Percentiles rank a stretch among this genome's conserved stretches.
Evolutionary conservation across 2,888 invertebrate species (phyloP).

Genomic region (Lepidocyrtoides sp.): DNA sequence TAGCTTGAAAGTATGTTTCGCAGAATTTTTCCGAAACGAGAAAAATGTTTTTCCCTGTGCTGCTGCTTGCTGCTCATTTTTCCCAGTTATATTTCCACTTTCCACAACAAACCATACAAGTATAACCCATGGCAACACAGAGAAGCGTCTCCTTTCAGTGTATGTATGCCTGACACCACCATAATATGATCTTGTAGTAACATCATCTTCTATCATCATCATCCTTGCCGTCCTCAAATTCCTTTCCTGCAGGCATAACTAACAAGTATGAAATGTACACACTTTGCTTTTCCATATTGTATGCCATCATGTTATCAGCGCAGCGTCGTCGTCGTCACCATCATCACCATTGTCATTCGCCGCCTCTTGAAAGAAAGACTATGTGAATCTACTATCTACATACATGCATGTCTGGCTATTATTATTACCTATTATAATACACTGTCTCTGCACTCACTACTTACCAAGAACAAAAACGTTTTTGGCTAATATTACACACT

Average conservation of each 20-base stretch:
- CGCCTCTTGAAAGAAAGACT: background rate
- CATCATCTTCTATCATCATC: slow-evolving; percentile 15
- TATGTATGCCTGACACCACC: background rate
- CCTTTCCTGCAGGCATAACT: slow-evolving; percentile 56
- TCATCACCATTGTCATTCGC: background rate
- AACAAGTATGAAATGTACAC: slow-evolving; percentile 41
- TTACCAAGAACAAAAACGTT: slow-evolving; percentile 8
- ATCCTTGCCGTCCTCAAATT: slow-evolving; percentile 15
- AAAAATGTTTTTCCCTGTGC: background rate
- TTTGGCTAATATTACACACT: slow-evolving; percentile 18
- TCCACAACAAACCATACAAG: background rate
- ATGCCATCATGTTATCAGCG: background rate
- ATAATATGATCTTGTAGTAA: slow-evolving; percentile 36
- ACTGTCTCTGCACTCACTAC: background rate
- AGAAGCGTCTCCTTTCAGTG: background rate
- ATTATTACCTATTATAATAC: slow-evolving; percentile 35
- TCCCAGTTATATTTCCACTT: background rate
- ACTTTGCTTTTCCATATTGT: slow-evolving; percentile 40
- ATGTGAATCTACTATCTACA: background rate
- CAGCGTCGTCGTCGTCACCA: slow-evolving; percentile 8
- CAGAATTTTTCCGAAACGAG: background rate
- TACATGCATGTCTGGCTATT: background rate
- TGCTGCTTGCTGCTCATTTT: slow-evolving; percentile 10
- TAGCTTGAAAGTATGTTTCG: background rate
- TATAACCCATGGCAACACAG: too few species aligned